phyloP scores from a whole-genome alignment of 2,113 vertebrate species.

The Sinosuthora webbiana region DNA sequence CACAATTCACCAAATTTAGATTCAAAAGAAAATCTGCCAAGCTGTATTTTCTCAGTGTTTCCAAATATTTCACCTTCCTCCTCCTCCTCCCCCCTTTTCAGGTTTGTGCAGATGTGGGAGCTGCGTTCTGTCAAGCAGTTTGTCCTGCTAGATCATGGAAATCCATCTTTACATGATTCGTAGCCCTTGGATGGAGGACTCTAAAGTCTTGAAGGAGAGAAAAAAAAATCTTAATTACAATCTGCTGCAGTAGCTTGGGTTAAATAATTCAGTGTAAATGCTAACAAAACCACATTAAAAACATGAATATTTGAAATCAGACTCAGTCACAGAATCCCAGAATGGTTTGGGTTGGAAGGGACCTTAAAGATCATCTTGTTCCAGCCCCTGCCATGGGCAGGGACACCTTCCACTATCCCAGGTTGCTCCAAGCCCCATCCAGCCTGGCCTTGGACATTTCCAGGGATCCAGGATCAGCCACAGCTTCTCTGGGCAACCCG shows the following conservation, averaged over 20 bases:
- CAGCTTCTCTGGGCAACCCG: not conserved
- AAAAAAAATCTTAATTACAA: not conserved
- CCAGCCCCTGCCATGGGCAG: not conserved
- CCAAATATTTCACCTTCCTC: constrained; percentile 66
- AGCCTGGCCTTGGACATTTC: not conserved
- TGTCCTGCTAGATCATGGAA: constrained; percentile 71
- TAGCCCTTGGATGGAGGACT: constrained; percentile 96
- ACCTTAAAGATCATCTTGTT: accelerated
- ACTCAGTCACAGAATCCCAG: not conserved
- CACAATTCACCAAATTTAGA: constrained; percentile 70
- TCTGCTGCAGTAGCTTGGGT: not conserved
- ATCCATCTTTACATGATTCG: constrained; percentile 91
- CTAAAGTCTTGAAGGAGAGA: constrained; percentile 82
- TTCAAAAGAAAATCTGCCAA: constrained; percentile 49
- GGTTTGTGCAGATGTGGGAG: constrained; percentile 57
- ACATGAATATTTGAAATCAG: not conserved
- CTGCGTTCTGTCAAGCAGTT: constrained; percentile 17
- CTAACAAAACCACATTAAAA: not conserved
- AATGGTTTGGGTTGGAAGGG: not conserved
- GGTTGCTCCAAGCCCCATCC: accelerated
- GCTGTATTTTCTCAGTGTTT: constrained; percentile 75
- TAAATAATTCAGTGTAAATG: not conserved
- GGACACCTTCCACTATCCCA: not conserved
- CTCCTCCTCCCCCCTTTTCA: constrained; percentile 62
- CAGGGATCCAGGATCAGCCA: not conserved